Evolutionary conservation across 2,113 vertebrate genomes (phyloP).

Genomic region (Sinocyclocheilus anshuiensis): DNA sequence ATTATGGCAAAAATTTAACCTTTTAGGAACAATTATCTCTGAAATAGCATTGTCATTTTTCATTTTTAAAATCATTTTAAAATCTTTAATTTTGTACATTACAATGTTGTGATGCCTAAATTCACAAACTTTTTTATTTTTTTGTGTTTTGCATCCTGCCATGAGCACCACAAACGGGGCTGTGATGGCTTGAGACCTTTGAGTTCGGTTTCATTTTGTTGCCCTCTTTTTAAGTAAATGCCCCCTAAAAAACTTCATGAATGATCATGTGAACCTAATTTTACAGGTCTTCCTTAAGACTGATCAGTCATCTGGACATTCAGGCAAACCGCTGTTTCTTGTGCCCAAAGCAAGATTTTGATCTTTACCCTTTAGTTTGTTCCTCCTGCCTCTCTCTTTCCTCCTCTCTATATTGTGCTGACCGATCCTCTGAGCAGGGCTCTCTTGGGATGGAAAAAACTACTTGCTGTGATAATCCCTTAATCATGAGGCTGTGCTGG

Average conservation of each 20-base stretch:
- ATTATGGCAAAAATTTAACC: no score
- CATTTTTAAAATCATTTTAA: no score
- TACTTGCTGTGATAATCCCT: constrained; percentile 72
- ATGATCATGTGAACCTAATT: neutral
- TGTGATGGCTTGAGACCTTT: neutral
- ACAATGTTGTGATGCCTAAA: neutral
- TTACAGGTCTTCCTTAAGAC: neutral
- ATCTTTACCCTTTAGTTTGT: neutral
- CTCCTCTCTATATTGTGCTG: neutral
- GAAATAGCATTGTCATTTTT: no score
- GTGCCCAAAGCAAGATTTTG: neutral
- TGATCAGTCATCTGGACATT: neutral
- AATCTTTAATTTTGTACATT: neutral
- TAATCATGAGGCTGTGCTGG: constrained; percentile 71
- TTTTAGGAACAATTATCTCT: no score
- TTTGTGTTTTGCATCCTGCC: neutral
- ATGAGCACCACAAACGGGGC: neutral
- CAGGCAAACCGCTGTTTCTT: neutral
- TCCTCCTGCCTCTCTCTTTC: constrained; percentile 31
- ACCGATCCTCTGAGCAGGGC: constrained; percentile 47
- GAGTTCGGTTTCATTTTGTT: neutral
- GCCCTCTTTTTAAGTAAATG: neutral
- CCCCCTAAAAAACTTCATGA: neutral
- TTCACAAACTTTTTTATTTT: neutral
- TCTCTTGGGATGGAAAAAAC: constrained; percentile 68